Percentiles rank a stretch among this genome's conserved stretches.
These are phyloP conservation scores for Oligia fasciuncula DNA, from an alignment of 2,888 invertebrate species.

Conservation along the genomic window DNA sequence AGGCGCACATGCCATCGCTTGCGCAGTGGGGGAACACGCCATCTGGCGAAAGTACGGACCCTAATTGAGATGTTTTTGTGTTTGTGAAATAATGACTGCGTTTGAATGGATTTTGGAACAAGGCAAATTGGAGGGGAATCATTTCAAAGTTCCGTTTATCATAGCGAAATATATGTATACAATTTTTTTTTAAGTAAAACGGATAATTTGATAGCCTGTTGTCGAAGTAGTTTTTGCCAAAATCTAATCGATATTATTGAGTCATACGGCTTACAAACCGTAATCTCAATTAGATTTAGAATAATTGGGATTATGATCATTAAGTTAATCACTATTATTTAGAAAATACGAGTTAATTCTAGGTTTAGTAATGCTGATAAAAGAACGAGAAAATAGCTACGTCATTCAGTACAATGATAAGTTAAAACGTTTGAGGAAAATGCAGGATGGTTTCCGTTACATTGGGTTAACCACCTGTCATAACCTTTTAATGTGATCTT, in stretches of 20 bases:
- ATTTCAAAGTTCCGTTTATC: not conserved
- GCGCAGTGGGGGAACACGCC: constrained; percentile 58
- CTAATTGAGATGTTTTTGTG: constrained; percentile 53
- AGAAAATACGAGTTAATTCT: not conserved
- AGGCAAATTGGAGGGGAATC: not conserved
- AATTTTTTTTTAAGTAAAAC: not conserved
- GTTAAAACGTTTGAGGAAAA: constrained; percentile 30
- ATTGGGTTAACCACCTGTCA: constrained; percentile 26
- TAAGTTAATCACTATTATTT: constrained; percentile 5
- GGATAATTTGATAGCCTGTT: not conserved
- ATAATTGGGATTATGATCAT: constrained; percentile 19
- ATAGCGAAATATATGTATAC: not conserved
- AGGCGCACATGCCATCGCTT: constrained; percentile 54
- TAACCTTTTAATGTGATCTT: constrained; percentile 20
- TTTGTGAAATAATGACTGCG: constrained; percentile 17
- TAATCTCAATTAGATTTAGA: constrained; percentile 16
- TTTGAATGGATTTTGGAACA: constrained; percentile 32
- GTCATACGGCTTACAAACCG: constrained; percentile 14
- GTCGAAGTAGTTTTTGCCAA: not conserved
- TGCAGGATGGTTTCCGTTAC: constrained; percentile 7
- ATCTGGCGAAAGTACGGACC: constrained; percentile 62
- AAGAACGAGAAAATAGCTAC: constrained; percentile 1
- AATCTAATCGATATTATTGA: constrained; percentile 18
- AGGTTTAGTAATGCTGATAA: not conserved
- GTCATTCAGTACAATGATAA: constrained; percentile 13